Evolutionary conservation across 2,797 vertebrate species (phyloP).

Genomic region (Chloroceryle amazona): DNA sequence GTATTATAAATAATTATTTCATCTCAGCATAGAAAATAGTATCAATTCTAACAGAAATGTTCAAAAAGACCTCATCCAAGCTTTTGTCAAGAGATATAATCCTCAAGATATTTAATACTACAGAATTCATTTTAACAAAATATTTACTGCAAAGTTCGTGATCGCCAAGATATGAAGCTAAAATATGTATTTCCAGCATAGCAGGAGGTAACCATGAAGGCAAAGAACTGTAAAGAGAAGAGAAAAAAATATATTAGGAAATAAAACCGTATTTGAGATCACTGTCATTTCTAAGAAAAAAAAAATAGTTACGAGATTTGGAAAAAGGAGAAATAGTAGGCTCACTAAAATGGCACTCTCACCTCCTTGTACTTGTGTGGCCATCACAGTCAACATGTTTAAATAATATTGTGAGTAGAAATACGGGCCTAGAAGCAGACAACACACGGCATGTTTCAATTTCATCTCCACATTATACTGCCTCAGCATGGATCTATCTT

Average conservation of each 20-base stretch:
- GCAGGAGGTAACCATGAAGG: constrained; percentile 87
- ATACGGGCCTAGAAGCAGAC: neutral
- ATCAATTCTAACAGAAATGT: constrained; percentile 60
- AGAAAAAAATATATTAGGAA: neutral
- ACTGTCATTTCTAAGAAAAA: neutral
- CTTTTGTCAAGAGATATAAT: neutral
- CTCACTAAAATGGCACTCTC: neutral
- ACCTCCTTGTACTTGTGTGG: neutral
- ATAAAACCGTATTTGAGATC: neutral
- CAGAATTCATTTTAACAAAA: neutral
- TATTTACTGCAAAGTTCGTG: constrained; percentile 80
- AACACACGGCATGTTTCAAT: neutral
- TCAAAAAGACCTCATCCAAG: constrained; percentile 24
- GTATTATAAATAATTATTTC: constrained; percentile 61
- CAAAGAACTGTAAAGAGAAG: constrained; percentile 81
- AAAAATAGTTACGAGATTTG: neutral
- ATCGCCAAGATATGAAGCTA: constrained; percentile 88
- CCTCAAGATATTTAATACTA: constrained; percentile 55
- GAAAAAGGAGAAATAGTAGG: neutral
- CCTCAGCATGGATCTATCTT: neutral
- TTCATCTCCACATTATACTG: neutral
- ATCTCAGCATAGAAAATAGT: constrained; percentile 28
- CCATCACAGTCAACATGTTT: accelerated
- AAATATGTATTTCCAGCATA: constrained; percentile 90
- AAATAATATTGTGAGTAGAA: neutral